These are phyloP conservation scores for Aramus guarauna DNA, from an alignment of 2,113 vertebrate genomes.

Conservation along the genomic window DNA sequence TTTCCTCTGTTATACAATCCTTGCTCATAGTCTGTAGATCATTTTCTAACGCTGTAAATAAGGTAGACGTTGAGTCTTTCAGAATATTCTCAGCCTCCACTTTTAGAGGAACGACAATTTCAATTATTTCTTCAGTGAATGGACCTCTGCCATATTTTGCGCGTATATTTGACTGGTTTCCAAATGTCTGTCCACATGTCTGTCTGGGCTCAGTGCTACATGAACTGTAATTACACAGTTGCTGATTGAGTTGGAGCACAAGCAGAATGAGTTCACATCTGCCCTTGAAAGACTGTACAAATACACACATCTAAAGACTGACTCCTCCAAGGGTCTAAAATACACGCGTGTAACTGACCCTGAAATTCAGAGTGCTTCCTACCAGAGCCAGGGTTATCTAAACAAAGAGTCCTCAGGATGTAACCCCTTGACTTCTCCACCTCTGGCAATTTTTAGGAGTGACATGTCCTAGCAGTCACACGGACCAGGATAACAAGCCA, in stretches of 20 bases:
- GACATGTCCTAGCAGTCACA: background rate
- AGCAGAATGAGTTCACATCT: background rate
- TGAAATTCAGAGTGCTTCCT: background rate
- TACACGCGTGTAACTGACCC: background rate
- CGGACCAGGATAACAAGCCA: background rate
- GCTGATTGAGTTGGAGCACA: background rate
- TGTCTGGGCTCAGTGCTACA: background rate
- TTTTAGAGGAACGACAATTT: background rate
- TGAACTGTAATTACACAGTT: background rate
- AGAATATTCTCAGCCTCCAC: background rate
- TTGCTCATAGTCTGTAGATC: background rate
- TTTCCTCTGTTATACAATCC: background rate
- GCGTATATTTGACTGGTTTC: background rate
- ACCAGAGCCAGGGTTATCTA: background rate
- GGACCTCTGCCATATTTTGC: background rate
- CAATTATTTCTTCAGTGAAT: background rate
- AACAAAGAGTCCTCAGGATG: background rate
- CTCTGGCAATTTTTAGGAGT: background rate
- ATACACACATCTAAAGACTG: background rate
- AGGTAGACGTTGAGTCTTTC: background rate
- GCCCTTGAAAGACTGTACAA: background rate
- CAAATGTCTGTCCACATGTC: background rate
- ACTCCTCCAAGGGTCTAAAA: background rate
- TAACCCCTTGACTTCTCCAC: slow-evolving; percentile 5
- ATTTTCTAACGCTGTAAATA: background rate